Conservation (phyloP, 1,140 invertebrate genomes). For the Zaprionus tsacasi region DNA sequence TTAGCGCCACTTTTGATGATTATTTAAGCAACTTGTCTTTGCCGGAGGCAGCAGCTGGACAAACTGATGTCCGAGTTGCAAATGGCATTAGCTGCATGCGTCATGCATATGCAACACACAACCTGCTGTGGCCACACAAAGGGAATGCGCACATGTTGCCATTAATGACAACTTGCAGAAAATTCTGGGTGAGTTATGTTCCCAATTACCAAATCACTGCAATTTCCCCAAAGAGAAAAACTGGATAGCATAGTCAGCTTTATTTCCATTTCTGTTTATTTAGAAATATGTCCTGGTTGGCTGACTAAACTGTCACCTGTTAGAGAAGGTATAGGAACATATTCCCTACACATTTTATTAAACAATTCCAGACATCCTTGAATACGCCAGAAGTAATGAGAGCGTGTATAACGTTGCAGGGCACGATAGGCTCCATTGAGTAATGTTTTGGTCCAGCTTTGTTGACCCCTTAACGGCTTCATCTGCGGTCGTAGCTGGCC, state of each 20-base stretch:
- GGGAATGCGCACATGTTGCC: slow-evolving; percentile 5
- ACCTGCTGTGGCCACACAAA: slow-evolving; percentile 4
- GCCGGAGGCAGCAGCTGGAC: background rate
- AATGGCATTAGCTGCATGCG: slow-evolving; percentile 72
- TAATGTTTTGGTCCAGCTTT: background rate
- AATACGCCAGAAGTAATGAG: background rate
- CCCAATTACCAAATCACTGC: background rate
- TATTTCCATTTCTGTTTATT: too few species aligned
- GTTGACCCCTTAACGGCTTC: background rate
- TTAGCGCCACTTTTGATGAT: slow-evolving; percentile 67
- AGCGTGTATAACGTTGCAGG: background rate
- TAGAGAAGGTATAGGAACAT: too few species aligned
- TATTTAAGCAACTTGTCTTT: slow-evolving; percentile 70
- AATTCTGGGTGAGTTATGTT: background rate
- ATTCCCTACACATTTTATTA: too few species aligned
- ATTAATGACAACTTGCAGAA: slow-evolving; percentile 6
- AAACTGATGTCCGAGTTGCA: slow-evolving; percentile 53
- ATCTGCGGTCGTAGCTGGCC: background rate
- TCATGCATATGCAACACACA: slow-evolving; percentile 64
- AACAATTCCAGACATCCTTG: background rate
- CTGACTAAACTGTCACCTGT: too few species aligned
- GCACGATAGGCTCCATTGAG: slow-evolving; percentile 4
- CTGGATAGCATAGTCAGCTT: too few species aligned
- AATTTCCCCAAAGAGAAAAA: background rate
- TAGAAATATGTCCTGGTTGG: too few species aligned